phyloP scores from a whole-genome alignment of 2,113 vertebrate species.

The Microcebus tavaratra region DNA sequence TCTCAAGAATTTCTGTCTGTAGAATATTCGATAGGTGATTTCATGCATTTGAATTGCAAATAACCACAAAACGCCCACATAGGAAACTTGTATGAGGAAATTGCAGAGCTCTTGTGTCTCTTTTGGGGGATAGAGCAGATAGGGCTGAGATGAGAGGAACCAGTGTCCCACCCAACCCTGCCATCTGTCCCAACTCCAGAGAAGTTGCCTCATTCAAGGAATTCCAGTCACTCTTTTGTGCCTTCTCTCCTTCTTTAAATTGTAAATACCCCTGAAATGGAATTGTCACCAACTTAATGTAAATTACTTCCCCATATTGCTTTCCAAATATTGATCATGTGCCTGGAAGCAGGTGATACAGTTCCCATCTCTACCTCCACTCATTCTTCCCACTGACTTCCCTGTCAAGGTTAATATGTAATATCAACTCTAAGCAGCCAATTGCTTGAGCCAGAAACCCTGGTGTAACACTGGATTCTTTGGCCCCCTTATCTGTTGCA shows the following conservation, averaged over 20 bases:
- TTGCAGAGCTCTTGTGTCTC: not conserved
- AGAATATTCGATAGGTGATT: not conserved
- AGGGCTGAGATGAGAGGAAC: not conserved
- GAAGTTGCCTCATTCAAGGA: too few species aligned
- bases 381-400: not conserved
- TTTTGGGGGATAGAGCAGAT: rapidly evolving
- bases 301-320: not conserved
- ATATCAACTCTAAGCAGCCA: not conserved
- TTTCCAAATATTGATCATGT: not conserved
- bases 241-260: not conserved
- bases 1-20: not conserved
- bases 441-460: not conserved
- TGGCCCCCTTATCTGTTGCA: not conserved
- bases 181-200: too few species aligned
- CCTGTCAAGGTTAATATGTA: not conserved
- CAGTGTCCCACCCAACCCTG: not conserved
- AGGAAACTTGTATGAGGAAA: not conserved
- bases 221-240: not conserved
- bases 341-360: not conserved
- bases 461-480: not conserved
- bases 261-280: not conserved
- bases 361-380: too few species aligned
- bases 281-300: not conserved
- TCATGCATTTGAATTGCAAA: not conserved
- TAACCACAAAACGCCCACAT: not conserved